phyloP scores from a whole-genome alignment of 2,888 invertebrate species.

The Noctua comes region DNA sequence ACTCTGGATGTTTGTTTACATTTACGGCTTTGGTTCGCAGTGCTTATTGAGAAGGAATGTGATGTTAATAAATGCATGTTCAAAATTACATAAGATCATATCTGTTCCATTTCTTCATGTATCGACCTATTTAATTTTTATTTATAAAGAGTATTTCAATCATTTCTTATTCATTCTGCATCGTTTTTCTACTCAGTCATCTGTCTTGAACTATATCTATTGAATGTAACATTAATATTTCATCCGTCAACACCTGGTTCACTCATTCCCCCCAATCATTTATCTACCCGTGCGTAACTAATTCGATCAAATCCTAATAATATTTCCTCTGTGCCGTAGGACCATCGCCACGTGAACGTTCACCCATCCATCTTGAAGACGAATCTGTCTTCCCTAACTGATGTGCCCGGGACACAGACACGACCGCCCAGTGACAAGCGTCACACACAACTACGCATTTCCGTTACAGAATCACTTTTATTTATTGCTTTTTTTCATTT shows the following conservation, averaged over 20 bases:
- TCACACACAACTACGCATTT: slow-evolving; percentile 77
- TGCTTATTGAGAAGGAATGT: slow-evolving; percentile 11
- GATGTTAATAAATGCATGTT: background rate
- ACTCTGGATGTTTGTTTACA: slow-evolving; percentile 43
- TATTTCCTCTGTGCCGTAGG: slow-evolving; percentile 34
- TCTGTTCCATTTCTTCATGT: background rate
- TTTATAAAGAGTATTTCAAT: background rate
- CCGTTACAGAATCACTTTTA: slow-evolving; percentile 75
- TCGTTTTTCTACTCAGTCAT: background rate
- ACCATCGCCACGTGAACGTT: slow-evolving; percentile 43
- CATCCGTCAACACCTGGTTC: slow-evolving; percentile 20
- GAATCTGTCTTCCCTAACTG: slow-evolving; percentile 62
- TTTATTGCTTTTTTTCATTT: slow-evolving; percentile 77
- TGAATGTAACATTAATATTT: background rate
- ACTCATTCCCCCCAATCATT: slow-evolving; percentile 6
- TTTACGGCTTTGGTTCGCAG: slow-evolving; percentile 21
- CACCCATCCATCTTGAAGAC: slow-evolving; percentile 61
- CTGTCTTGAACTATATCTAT: background rate
- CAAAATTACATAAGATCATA: background rate
- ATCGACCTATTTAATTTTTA: background rate
- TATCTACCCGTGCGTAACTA: slow-evolving; percentile 39
- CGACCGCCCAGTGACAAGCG: slow-evolving; percentile 69
- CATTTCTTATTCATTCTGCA: background rate
- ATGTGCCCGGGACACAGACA: slow-evolving; percentile 43
- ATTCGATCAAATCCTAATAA: slow-evolving; percentile 49